phyloP scores from a whole-genome alignment of 2,888 invertebrate species.

The Epistrophella euchroma region DNA sequence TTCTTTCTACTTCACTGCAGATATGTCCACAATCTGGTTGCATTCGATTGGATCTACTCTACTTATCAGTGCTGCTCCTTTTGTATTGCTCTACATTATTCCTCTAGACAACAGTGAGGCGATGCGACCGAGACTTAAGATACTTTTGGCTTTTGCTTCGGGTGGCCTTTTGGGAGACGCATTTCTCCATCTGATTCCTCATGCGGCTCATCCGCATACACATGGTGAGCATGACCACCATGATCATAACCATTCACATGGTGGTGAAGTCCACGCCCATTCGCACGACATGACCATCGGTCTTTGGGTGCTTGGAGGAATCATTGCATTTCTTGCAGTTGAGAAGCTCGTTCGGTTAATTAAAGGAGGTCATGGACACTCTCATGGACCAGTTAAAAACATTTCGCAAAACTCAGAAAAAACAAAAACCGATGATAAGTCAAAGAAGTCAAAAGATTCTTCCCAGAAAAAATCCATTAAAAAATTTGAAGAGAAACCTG shows the following conservation, averaged over 20 bases:
- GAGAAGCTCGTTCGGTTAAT: slow-evolving; percentile 96
- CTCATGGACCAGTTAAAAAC: slow-evolving; percentile 84
- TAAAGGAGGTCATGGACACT: slow-evolving; percentile 92
- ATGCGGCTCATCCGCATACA: slow-evolving; percentile 89
- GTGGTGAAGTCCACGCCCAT: slow-evolving; percentile 82
- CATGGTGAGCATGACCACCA: slow-evolving; percentile 82
- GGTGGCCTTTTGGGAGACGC: slow-evolving; percentile 99
- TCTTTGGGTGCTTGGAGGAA: slow-evolving; percentile 96
- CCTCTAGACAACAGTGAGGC: slow-evolving; percentile 94
- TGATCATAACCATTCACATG: slow-evolving; percentile 83
- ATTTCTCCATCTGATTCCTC: slow-evolving; percentile 99
- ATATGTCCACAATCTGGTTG: slow-evolving; percentile 86
- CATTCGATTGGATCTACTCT: slow-evolving; percentile 95
- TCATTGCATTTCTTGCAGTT: slow-evolving; percentile 95
- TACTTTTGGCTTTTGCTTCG: slow-evolving; percentile 96
- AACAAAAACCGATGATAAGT: slow-evolving; percentile 61
- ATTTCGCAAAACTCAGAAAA: slow-evolving; percentile 73
- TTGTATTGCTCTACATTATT: slow-evolving; percentile 95
- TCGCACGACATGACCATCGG: slow-evolving; percentile 95
- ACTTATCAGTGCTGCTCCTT: slow-evolving; percentile 97
- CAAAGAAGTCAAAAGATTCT: slow-evolving; percentile 51
- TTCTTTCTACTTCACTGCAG: slow-evolving; percentile 72
- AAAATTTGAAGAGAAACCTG: slow-evolving; percentile 82
- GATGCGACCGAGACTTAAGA: slow-evolving; percentile 94
- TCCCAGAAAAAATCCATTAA: slow-evolving; percentile 78